phyloP scores from a whole-genome alignment of 2,797 vertebrate species.

The Sebastes elongatus region DNA sequence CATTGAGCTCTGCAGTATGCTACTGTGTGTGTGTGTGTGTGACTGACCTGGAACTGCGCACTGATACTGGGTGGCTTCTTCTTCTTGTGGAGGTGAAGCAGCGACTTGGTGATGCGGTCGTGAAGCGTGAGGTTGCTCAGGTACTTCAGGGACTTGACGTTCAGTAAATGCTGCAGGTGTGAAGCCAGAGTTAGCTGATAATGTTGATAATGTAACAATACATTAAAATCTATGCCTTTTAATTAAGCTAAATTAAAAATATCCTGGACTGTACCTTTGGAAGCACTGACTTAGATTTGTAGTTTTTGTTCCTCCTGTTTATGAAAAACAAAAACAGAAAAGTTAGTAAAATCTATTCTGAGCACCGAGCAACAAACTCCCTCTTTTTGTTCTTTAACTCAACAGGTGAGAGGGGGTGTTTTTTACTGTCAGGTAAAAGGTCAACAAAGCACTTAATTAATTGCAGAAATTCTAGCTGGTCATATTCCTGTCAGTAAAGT shows the following conservation, averaged over 20 bases:
- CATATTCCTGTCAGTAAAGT: constrained; percentile 23
- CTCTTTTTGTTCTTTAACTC: background rate
- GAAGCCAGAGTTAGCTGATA: background rate
- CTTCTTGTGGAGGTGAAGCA: constrained; percentile 98
- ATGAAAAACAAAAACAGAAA: constrained; percentile 29
- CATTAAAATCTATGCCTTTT: background rate
- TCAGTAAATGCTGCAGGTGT: constrained; percentile 88
- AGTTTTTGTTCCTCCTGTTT: constrained; percentile 93
- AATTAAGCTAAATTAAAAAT: background rate
- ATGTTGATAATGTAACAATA: background rate
- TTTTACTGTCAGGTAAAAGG: background rate
- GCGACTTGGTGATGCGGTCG: constrained; percentile 97
- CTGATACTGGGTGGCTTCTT: constrained; percentile 99
- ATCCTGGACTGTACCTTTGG: constrained; percentile 87
- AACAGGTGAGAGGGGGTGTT: background rate
- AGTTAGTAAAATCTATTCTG: background rate
- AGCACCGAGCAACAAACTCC: background rate
- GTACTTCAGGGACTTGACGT: constrained; percentile 97
- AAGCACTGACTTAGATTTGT: constrained; percentile 90
- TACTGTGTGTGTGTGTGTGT: background rate
- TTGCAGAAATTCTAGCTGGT: constrained; percentile 21
- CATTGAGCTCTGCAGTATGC: background rate
- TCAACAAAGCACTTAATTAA: constrained; percentile 2
- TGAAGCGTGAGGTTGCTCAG: constrained; percentile 93
- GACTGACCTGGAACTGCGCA: constrained; percentile 94